Evolutionary conservation across 2,113 vertebrate genomes (phyloP), one percentile per base, ranked within the genome.

Genomic region (Corynorhinus townsendii): DNA sequence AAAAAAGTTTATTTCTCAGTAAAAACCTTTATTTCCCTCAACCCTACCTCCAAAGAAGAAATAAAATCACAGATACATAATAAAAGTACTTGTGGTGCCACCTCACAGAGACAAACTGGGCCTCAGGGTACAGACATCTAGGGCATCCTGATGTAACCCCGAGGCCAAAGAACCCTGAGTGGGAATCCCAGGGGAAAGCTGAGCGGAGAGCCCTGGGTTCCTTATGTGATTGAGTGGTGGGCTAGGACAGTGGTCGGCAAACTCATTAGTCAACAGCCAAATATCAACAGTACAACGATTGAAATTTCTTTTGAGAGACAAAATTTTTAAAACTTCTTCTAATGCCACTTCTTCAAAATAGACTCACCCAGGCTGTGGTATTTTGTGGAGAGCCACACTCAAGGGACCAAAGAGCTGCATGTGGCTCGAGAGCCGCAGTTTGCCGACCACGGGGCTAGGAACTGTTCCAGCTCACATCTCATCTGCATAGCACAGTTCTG

Each of bases 401-500:
- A 40, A 40, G 38, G 38, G 38, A 4, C 38, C 38, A 40, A 40
- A 40, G 38, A 40, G 38, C 38, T 40, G 38, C 38, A 40, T 40
- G 38, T 40, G 38, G 38, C 38, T 40, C 38, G 38, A 3, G 4
- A 40, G 38, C 38, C 38, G 38, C 3, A 40, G 38, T 40, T 4
- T 40, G 38, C 38, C 38, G 38, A 40, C 38, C 38, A 40, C 38
- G 38, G 64, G 75, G 72, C 43, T 38, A 30, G 33, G 47, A 79
- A 45, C 69, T 33, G 4, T 20, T 1, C 6, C 0, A 26, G 93
- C 19, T 97, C 98, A 99, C 99, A 99, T 99, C 97, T 99, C 99
- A 0, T 99, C 99, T 0, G 98, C 98, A 0, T 1, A 94, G 97
- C 14, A 92, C 95, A 0, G 17, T 83, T 77, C 80, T 77, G 86